Evolutionary conservation across 2,113 vertebrate genomes (phyloP).

Genomic region (Alectura lathami): DNA sequence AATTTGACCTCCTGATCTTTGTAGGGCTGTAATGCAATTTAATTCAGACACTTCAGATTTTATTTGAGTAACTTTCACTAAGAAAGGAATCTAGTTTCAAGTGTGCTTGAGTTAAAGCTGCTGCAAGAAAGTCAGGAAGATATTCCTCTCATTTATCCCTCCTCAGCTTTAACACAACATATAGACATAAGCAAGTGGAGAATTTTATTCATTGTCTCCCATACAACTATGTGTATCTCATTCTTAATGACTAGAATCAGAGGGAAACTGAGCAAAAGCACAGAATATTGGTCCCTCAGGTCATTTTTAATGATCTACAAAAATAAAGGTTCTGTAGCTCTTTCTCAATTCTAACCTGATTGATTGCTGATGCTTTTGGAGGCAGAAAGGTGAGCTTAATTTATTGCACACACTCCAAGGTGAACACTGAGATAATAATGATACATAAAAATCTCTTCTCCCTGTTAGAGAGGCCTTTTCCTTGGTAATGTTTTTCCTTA

Average conservation of each 20-base stretch:
- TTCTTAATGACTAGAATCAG: slow-evolving; percentile 44
- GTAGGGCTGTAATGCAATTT: slow-evolving; percentile 22
- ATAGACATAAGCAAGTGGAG: not conserved
- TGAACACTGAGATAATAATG: slow-evolving; percentile 7
- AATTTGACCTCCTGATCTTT: slow-evolving; percentile 56
- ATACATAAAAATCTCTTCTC: not conserved
- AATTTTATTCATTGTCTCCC: slow-evolving; percentile 7
- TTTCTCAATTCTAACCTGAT: slow-evolving; percentile 30
- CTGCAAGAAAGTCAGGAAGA: not conserved
- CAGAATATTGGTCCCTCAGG: slow-evolving; percentile 22
- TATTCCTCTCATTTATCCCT: slow-evolving; percentile 33
- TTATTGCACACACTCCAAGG: not conserved
- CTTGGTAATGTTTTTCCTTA: not conserved
- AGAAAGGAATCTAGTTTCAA: slow-evolving; percentile 17
- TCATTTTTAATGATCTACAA: slow-evolving; percentile 53
- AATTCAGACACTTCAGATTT: slow-evolving; percentile 37
- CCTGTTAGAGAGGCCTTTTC: not conserved
- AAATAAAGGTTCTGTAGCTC: slow-evolving; percentile 26
- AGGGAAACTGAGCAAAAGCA: slow-evolving; percentile 13
- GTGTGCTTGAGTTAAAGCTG: not conserved
- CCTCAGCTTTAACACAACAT: not conserved
- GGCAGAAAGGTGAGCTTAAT: slow-evolving; percentile 20
- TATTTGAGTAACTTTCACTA: not conserved
- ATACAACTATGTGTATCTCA: not conserved
- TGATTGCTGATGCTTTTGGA: slow-evolving; percentile 40